Base-by-base conservation (phyloP, 1,140 invertebrate genomes). In the Brachionus calyciflorus region DNA sequence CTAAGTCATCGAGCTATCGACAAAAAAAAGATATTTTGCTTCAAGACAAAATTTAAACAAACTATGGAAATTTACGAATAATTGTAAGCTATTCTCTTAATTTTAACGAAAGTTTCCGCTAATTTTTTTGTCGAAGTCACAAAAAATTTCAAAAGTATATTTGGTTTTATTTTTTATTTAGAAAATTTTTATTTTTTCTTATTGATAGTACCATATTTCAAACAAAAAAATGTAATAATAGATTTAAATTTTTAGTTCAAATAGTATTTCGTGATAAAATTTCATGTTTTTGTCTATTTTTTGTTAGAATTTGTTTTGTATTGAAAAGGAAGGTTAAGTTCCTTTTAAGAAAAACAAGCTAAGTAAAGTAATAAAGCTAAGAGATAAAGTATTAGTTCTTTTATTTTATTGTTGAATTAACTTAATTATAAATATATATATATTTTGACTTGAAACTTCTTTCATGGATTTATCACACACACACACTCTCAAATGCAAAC, bases 191-290 rank as follows among this genome's bases (percentile, higher is more conserved):
- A 60, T 60, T 30, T 60, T 60, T 33, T 33, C 55, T 44, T 65
- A 44, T 65, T 65, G 24, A 21, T 65, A 21, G 40, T 9, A 65
- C 37, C 5, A 60, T n/a, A 60, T 60, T 60, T 60, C 55, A 65
- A 65, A 44, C 19, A 21, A 44, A 65, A 37, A 65, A 65, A 37
- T 65, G 40, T n/a, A 65, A 44, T 65, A 65, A 65, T 65, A 65
- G 40, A 19, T 65, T 44, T 41, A 65, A 65, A 65, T 65, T 44
- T 65, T 44, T 41, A 44, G 33, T 65, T 44, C 44, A 44, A 65
- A 44, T 44, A 65, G 33, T 65, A 19, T 41, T 65, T 65, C 60
- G 60, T 65, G 60, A 65, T 65, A 65, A 65, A 65, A 44, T 65
- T 65, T 65, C 40, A 65, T 65, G 60, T 65, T 65, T 65, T 40